These are phyloP conservation scores for Alcis repandata DNA, from an alignment of 2,888 invertebrate species.

Conservation along the genomic window DNA sequence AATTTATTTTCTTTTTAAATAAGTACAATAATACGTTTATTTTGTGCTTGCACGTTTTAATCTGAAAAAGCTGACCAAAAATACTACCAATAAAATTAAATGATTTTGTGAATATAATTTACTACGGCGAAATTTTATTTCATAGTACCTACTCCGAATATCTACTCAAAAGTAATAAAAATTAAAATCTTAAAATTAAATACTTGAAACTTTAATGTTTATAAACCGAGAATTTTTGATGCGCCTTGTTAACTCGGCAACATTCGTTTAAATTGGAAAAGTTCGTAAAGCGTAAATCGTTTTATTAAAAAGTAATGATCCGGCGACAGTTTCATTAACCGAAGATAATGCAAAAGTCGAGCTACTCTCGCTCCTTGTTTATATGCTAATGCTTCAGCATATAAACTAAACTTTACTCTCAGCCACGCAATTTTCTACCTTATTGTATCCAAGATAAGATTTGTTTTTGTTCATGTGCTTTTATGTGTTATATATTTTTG, in stretches of 20 bases:
- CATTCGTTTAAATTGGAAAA: slow-evolving; percentile 4
- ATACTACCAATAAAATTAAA: no score
- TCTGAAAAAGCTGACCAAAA: no score
- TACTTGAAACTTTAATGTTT: no score
- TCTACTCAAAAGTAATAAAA: no score
- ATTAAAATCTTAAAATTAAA: no score
- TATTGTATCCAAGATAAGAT: slow-evolving; percentile 4
- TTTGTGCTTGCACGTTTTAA: no score
- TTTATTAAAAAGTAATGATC: slow-evolving; percentile 50
- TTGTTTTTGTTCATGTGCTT: slow-evolving; percentile 9
- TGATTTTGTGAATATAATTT: no score
- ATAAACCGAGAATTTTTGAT: neutral
- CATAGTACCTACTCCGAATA: no score
- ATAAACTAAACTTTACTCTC: slow-evolving; percentile 42
- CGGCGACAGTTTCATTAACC: slow-evolving; percentile 48
- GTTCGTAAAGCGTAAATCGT: slow-evolving; percentile 25
- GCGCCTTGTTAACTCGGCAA: neutral
- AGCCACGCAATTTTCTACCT: slow-evolving; percentile 14
- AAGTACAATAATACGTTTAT: no score
- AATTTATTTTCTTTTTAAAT: no score
- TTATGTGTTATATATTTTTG: neutral
- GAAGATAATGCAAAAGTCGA: slow-evolving; percentile 42
- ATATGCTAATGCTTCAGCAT: slow-evolving; percentile 51
- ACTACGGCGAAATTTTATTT: no score
- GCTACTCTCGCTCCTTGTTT: slow-evolving; percentile 48